phyloP scores from a whole-genome alignment of 1,140 invertebrate genomes.

The Drosophila asahinai region DNA sequence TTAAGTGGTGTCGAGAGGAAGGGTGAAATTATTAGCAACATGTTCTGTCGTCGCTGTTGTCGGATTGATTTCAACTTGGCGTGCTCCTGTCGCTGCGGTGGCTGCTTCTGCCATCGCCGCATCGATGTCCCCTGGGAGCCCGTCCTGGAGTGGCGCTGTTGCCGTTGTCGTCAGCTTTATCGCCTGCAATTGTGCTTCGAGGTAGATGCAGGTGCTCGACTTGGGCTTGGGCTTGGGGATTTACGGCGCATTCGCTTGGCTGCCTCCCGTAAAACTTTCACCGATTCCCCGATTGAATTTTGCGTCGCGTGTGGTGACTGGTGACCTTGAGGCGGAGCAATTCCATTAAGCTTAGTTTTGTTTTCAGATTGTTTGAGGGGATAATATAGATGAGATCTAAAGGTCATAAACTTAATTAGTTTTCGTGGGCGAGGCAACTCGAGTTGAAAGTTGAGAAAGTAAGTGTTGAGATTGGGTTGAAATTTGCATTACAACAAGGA shows the following conservation, averaged over 20 bases:
- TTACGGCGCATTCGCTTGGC: slow-evolving; percentile 1
- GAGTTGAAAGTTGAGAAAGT: background rate
- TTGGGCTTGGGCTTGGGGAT: background rate
- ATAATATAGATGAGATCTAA: background rate
- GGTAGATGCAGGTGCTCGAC: slow-evolving; percentile 44
- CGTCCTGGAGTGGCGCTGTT: slow-evolving; percentile 79
- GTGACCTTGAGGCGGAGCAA: background rate
- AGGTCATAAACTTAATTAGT: slow-evolving; percentile 9
- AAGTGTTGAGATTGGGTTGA: background rate
- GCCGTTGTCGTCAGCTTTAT: slow-evolving; percentile 81
- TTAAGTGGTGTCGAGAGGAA: slow-evolving; percentile 59
- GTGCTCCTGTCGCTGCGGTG: slow-evolving; percentile 65
- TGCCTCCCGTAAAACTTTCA: background rate
- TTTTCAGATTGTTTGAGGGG: background rate
- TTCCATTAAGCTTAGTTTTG: slow-evolving; percentile 1
- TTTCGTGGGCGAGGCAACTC: background rate
- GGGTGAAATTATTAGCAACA: slow-evolving; percentile 69
- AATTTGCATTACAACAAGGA: no score
- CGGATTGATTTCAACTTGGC: slow-evolving; percentile 78
- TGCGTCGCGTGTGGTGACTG: slow-evolving; percentile 7
- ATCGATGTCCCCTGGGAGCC: slow-evolving; percentile 61
- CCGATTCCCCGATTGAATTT: no score
- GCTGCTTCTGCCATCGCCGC: slow-evolving; percentile 32
- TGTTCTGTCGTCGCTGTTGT: slow-evolving; percentile 84
- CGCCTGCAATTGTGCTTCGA: slow-evolving; percentile 81